Evolutionary conservation across 2,797 vertebrate genomes (phyloP).

Genomic region (Hafferia zeledoni): DNA sequence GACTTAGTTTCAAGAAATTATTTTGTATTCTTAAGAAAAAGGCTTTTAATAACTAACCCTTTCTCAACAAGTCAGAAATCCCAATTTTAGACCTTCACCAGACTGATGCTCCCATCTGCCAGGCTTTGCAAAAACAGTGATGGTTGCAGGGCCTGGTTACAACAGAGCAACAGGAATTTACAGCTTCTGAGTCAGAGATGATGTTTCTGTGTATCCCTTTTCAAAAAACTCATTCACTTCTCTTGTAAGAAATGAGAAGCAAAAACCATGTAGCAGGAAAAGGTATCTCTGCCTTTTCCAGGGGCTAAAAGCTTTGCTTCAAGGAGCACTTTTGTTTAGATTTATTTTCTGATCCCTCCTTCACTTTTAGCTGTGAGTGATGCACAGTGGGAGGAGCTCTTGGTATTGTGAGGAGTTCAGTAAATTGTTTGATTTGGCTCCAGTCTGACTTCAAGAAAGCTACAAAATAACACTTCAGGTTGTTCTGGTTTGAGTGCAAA

Average conservation of each 20-base stretch:
- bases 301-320: neutral
- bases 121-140: neutral
- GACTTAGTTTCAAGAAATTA: neutral
- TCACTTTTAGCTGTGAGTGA: neutral
- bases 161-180: neutral
- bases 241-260: neutral
- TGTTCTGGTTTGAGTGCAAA: slow-evolving; percentile 55
- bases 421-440: slow-evolving; percentile 34
- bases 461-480: slow-evolving; percentile 35
- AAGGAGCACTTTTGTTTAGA: neutral
- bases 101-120: neutral
- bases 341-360: neutral
- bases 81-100: neutral
- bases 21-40: neutral
- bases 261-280: neutral
- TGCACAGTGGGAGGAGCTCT: neutral
- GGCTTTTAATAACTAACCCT: neutral
- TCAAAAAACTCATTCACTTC: neutral
- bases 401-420: neutral
- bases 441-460: slow-evolving; percentile 13
- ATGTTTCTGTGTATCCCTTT: neutral
- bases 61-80: neutral
- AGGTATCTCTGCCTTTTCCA: neutral
- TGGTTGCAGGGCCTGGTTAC: neutral
- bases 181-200: neutral